A percentile compares a stretch with the other conserved stretches of the same genome.
These are phyloP conservation scores for Sisyra nigra DNA, from an alignment of 2,888 invertebrate genomes.

Conservation along the genomic window DNA sequence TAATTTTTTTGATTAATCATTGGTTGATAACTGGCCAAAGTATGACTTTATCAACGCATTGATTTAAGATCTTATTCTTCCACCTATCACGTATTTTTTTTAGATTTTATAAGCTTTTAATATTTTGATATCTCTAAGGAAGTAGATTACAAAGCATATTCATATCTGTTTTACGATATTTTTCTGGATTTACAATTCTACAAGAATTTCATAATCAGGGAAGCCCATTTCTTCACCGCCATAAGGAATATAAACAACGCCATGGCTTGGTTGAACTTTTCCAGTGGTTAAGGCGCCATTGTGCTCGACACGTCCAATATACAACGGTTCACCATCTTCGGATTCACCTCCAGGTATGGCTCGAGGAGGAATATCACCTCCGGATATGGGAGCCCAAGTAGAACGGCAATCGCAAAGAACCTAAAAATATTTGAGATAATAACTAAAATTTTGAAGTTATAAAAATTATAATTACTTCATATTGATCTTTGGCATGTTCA, in stretches of 20 bases:
- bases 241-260: slow-evolving; percentile 68
- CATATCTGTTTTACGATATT: no score
- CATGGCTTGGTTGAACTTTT: slow-evolving; percentile 73
- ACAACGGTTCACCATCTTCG: slow-evolving; percentile 66
- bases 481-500: slow-evolving; percentile 47
- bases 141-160: no score
- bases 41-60: no score
- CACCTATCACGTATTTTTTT: no score
- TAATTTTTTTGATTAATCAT: no score
- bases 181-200: no score
- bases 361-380: slow-evolving; percentile 51
- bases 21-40: no score
- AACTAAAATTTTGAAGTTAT: background rate
- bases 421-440: slow-evolving; percentile 15
- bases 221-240: slow-evolving; percentile 64
- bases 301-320: slow-evolving; percentile 59
- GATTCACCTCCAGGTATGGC: slow-evolving; percentile 52
- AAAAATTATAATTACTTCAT: slow-evolving; percentile 39
- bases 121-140: no score
- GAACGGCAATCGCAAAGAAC: slow-evolving; percentile 25
- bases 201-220: slow-evolving; percentile 65
- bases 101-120: no score
- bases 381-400: slow-evolving; percentile 38
- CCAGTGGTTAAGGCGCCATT: slow-evolving; percentile 63
- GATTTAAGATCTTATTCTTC: no score